Evolutionary conservation across 1,140 invertebrate genomes (phyloP), one percentile per base, ranked within the genome.

Genomic region (Riptortus pedestris): DNA sequence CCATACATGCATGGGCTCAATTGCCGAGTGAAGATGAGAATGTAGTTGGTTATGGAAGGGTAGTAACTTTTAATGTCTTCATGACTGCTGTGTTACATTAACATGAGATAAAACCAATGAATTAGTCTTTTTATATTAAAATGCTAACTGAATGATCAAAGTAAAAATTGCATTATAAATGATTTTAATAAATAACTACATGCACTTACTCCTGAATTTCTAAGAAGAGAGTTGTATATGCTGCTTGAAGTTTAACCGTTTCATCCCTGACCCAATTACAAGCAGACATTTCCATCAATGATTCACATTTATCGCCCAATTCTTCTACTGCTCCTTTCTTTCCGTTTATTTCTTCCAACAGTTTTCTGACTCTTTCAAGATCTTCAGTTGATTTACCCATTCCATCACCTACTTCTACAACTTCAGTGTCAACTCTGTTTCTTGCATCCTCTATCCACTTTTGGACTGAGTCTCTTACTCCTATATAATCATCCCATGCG

Each of bases 301-400:
- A 79, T 78, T 93, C 91, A 73, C 90, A 93, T 69, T 85, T 83
- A 69, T 93, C 91, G 71, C 90, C 91, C 4, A 94, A 74, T 71
- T 88, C 85, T 78, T 93, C 90, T 60, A 93, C 75, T 28, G 84
- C 76, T 16, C 83, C 79, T 75, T 92, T 91, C 62, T 90, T 82
- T 51, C 79, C 78, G 33, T 85, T 72, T n/a, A 90, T 85, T 75
- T 93, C 88, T 22, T 84, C 79, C 2, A 91, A 76, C 1, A 93
- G 75, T 71, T 80, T 80, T 71, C 87, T 85, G 73, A 87, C 88
- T 60, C 83, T 81, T 29, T 84, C 82, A 65, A 92, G 77, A 77
- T 92, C 86, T 69, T 88, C 86, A 20, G 84, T 82, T 2, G 82
- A 87, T 72, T 90, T 92, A 71, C 90, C 87, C 52, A 91, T 89